Conservation (phyloP, 2,888 invertebrate species). For the Epistrophella euchroma region DNA sequence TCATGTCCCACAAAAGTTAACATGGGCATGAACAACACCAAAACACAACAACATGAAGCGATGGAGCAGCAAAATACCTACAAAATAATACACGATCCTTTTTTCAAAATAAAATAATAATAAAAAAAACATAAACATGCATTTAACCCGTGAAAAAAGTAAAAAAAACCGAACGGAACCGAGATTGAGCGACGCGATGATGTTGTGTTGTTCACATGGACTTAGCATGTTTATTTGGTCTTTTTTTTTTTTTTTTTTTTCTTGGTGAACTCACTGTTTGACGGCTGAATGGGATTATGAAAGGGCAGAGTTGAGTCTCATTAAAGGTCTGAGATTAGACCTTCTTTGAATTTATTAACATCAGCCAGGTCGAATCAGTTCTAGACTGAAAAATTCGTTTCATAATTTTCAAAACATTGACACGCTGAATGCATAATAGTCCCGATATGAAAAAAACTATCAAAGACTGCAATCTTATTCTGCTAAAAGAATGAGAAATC, state of each 20-base stretch:
- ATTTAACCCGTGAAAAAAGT: slow-evolving; percentile 23
- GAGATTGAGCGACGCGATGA: slow-evolving; percentile 30
- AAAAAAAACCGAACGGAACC: slow-evolving; percentile 4
- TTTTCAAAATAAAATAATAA: background rate
- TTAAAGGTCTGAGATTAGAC: background rate
- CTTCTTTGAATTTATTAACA: background rate
- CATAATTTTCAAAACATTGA: background rate
- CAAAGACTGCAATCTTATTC: background rate
- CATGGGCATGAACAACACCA: slow-evolving; percentile 69
- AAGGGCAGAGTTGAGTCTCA: slow-evolving; percentile 12
- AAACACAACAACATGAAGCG: slow-evolving; percentile 46
- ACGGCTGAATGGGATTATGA: background rate
- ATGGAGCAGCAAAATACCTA: slow-evolving; percentile 2
- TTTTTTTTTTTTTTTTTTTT: slow-evolving; percentile 1
- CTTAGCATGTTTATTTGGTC: slow-evolving; percentile 34
- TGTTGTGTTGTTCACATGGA: slow-evolving; percentile 52
- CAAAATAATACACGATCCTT: slow-evolving; percentile 67
- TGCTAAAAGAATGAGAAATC: background rate
- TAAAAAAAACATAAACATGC: slow-evolving; percentile 18
- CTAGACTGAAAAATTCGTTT: background rate
- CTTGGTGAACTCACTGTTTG: background rate
- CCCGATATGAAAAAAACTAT: too few species aligned
- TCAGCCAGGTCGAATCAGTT: background rate
- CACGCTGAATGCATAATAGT: too few species aligned
- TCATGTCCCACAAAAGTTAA: slow-evolving; percentile 71